These are phyloP conservation scores for Petroica traversi DNA, from an alignment of 2,113 vertebrate genomes.

Conservation along the genomic window DNA sequence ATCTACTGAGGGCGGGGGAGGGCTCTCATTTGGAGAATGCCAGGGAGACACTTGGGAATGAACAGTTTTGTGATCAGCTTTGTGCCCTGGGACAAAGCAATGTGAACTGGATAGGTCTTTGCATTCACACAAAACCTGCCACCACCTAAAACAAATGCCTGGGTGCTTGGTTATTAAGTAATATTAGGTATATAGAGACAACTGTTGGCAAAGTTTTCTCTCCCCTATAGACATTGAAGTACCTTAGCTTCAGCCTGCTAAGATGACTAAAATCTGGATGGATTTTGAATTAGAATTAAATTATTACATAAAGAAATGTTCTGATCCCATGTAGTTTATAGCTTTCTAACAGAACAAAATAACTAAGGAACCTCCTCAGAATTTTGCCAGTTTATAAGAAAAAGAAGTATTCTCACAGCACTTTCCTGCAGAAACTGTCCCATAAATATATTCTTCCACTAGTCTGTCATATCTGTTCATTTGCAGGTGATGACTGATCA, in stretches of 20 bases:
- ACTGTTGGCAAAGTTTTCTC: not conserved
- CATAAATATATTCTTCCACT: not conserved
- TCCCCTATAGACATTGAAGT: not conserved
- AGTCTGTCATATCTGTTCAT: not conserved
- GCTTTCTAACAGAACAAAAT: not conserved
- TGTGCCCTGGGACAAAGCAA: not conserved
- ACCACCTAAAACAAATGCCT: not conserved
- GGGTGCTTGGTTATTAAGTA: not conserved
- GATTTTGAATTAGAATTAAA: not conserved
- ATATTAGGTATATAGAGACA: not conserved
- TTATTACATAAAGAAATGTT: not conserved
- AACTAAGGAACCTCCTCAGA: not conserved
- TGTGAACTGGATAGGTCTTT: no score
- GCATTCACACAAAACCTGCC: not conserved
- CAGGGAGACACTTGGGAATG: no score
- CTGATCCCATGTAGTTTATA: not conserved
- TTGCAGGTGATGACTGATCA: not conserved
- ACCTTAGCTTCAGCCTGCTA: not conserved
- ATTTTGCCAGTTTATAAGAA: not conserved
- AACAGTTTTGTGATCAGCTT: not conserved
- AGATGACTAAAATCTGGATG: not conserved
- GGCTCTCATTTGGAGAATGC: not conserved
- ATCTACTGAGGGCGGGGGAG: no score
- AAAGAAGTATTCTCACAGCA: not conserved
- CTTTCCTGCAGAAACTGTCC: not conserved